Conservation (phyloP, 2,113 vertebrate species). For the Eudyptes chrysolophus region DNA sequence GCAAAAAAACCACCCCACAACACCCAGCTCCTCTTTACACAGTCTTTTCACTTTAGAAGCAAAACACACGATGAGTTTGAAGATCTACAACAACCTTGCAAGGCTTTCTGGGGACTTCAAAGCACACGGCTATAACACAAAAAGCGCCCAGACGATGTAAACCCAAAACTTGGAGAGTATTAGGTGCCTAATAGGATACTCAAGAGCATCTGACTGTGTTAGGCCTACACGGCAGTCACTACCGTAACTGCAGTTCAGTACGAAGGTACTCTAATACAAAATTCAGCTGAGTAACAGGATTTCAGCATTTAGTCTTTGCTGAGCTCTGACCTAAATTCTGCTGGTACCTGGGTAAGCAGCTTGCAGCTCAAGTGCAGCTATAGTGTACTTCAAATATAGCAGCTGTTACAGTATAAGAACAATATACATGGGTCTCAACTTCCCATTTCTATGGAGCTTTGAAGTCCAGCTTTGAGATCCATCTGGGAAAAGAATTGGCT, state of each 20-base stretch:
- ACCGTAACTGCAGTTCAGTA: background rate
- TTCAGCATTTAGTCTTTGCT: background rate
- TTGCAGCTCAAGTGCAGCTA: background rate
- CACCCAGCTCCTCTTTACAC: background rate
- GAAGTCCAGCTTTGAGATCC: background rate
- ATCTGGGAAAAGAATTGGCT: constrained; percentile 28
- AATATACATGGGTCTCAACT: background rate
- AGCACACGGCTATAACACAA: background rate
- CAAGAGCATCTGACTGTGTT: background rate
- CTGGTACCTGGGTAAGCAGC: background rate
- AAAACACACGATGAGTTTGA: background rate
- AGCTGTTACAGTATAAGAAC: background rate
- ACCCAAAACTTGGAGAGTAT: background rate
- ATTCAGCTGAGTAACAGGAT: background rate
- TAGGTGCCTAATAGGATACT: background rate
- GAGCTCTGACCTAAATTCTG: background rate
- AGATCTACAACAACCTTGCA: background rate
- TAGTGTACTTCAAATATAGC: background rate
- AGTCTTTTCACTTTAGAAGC: background rate
- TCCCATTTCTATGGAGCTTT: background rate
- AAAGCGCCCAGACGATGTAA: background rate
- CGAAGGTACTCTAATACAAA: background rate
- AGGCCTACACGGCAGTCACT: background rate
- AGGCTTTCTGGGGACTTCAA: background rate
- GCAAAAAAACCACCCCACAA: accelerated